These are phyloP conservation scores for Meriones psammophilus DNA, from an alignment of 2,797 vertebrate species.

Conservation along the genomic window DNA sequence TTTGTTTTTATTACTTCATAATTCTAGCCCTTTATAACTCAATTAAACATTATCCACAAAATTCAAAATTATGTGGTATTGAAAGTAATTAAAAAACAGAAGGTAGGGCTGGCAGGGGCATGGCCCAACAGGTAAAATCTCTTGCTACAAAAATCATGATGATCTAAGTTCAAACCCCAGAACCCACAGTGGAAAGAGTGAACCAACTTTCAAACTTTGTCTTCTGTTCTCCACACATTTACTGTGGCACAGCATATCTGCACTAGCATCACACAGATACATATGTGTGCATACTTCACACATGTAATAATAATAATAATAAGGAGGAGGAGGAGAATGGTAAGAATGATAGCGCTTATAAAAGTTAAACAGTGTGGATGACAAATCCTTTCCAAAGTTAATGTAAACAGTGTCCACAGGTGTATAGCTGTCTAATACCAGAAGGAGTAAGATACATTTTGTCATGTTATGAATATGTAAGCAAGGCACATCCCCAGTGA, in stretches of 20 bases:
- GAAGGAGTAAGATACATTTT: conserved; percentile 38
- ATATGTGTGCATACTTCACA: neutral
- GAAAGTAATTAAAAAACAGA: conserved; percentile 79
- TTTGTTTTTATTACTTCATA: conserved; percentile 82
- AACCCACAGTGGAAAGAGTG: neutral
- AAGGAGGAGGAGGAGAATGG: too few relatives aligned
- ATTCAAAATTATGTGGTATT: conserved; percentile 76
- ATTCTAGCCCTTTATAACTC: conserved; percentile 75
- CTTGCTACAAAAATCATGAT: neutral
- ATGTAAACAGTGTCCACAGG: conserved; percentile 56
- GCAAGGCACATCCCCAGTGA: neutral
- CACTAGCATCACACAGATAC: neutral
- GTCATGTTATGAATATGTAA: conserved; percentile 23
- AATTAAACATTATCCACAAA: conserved; percentile 74
- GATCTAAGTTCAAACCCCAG: neutral
- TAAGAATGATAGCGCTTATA: neutral
- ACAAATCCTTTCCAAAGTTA: conserved; percentile 66
- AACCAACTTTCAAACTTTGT: neutral
- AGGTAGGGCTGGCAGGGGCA: conserved; percentile 52
- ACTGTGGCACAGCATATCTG: neutral
- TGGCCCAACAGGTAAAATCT: neutral
- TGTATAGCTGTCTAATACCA: conserved; percentile 20
- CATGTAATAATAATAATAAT: too few relatives aligned
- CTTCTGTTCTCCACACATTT: neutral
- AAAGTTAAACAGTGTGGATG: conserved; percentile 61